Base-by-base conservation (phyloP, 2,113 vertebrate species). In the Vulpes lagopus region DNA sequence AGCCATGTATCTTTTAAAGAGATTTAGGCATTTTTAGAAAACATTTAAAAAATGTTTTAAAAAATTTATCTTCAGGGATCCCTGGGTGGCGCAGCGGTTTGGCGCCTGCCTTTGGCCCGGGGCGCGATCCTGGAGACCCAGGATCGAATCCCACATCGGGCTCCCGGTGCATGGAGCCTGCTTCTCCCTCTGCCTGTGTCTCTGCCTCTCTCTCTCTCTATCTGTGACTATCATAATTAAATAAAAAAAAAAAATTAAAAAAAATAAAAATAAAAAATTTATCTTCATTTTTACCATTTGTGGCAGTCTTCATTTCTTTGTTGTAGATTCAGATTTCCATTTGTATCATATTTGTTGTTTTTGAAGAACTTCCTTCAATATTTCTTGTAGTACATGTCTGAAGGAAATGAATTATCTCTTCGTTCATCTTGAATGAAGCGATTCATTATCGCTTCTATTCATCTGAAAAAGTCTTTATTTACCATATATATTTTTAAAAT, bases 401-500 rank as follows among this genome's bases (percentile, higher is more conserved):
- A 74, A 76, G 30, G 11, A 53, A 81, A 14, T 95, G 30, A 67
- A n/a, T 94, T 89, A 17, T 32, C 55, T 92, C 7, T 49, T 35
- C 35, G 2, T 35, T 35, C 35, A 35, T 35, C 35, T 35, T 35
- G 35, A 35, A 35, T 35, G 35, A 35, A 35, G 35, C 35, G 35
- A 35, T 35, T 35, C 35, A 35, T 35, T 35, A 35, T 35, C 35
- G 16, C 62, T 71, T 43, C 79, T 84, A 49, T 79, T 51, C 17
- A 79, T 71, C 53, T 49, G 62, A 92, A 79, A 79, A 89, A 49
- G 57, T 69, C 10, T 84, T 82, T 71, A 43, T n/a, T 95, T 35
- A 83, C 23, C 25, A 65, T 83, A 53, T 73, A 49, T 83, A 53
- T 73, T 91, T 94, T 84, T 92, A 3, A 93, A 88, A 25, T 84